Conservation (phyloP, 2,797 vertebrate species). For the Sebastes iracundus region DNA sequence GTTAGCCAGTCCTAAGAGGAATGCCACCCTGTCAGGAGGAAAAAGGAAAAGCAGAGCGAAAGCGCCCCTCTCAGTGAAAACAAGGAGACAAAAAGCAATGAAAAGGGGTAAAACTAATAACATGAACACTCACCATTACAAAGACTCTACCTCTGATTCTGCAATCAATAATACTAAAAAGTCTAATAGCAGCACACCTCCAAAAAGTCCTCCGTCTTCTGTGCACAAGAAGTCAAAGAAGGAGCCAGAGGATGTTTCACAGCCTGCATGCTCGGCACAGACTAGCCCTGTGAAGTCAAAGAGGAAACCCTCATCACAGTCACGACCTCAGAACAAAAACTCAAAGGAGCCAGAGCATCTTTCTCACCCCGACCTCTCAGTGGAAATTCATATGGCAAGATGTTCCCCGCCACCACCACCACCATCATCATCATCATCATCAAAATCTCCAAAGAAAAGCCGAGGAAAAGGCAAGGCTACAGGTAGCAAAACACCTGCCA, state of each 20-base stretch:
- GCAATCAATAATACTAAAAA: constrained; percentile 54
- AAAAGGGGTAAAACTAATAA: constrained; percentile 47
- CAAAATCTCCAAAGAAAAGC: constrained; percentile 68
- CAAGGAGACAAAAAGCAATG: constrained; percentile 38
- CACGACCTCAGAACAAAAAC: constrained; percentile 20
- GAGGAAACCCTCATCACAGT: constrained; percentile 13
- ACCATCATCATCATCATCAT: not conserved
- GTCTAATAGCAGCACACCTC: constrained; percentile 36
- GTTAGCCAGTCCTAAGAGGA: constrained; percentile 7
- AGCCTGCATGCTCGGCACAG: not conserved
- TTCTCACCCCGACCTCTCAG: constrained; percentile 12
- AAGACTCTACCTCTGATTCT: constrained; percentile 79
- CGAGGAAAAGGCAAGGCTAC: constrained; percentile 24
- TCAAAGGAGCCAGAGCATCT: constrained; percentile 30
- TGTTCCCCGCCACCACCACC: not conserved
- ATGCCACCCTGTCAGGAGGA: not conserved
- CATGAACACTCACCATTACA: constrained; percentile 49
- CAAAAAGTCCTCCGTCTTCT: constrained; percentile 26
- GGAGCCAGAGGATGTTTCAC: not conserved
- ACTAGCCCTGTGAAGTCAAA: constrained; percentile 25
- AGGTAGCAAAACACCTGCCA: constrained; percentile 35
- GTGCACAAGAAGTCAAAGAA: constrained; percentile 36
- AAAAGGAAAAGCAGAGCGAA: constrained; percentile 31
- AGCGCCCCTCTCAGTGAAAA: constrained; percentile 7
- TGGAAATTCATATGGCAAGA: constrained; percentile 1